Conservation (phyloP, 1,140 invertebrate species). For the Diorhabda sublineata region DNA sequence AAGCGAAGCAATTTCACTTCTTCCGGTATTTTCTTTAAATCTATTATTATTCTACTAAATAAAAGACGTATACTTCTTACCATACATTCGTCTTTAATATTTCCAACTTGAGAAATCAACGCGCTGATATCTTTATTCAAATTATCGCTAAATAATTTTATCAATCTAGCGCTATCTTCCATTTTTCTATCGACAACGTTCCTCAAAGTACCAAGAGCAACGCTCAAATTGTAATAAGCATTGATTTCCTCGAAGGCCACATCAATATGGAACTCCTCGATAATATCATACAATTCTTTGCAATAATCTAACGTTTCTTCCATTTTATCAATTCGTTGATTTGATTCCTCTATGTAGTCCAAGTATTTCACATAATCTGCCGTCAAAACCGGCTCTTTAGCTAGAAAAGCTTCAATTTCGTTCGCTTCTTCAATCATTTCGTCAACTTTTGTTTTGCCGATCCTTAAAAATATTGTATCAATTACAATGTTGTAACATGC, state of each 20-base stretch:
- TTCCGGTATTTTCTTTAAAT: too few species aligned
- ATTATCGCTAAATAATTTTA: constrained; percentile 55
- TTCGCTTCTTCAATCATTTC: constrained; percentile 56
- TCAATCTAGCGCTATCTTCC: constrained; percentile 53
- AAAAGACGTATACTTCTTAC: constrained; percentile 43
- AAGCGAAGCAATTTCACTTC: too few species aligned
- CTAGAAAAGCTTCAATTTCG: constrained; percentile 59
- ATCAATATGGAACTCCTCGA: constrained; percentile 65
- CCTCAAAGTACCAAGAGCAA: constrained; percentile 49
- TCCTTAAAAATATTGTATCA: constrained; percentile 39
- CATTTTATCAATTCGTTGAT: constrained; percentile 57
- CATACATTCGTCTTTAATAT: constrained; percentile 59
- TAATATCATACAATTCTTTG: constrained; percentile 68
- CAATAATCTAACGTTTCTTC: constrained; percentile 63
- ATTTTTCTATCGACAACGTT: constrained; percentile 54
- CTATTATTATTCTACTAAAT: too few species aligned
- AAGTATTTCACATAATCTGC: constrained; percentile 65
- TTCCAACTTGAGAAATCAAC: constrained; percentile 62
- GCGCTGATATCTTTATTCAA: constrained; percentile 60
- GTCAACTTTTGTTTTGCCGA: constrained; percentile 60
- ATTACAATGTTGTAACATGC: not conserved
- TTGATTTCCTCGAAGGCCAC: constrained; percentile 42
- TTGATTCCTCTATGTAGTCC: constrained; percentile 63
- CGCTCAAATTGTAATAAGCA: constrained; percentile 45
- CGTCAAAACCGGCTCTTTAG: constrained; percentile 58